Percentiles rank a stretch among this genome's conserved stretches.
Evolutionary conservation across 2,797 vertebrate species (phyloP).

Genomic region (Anomalospiza imberbis): DNA sequence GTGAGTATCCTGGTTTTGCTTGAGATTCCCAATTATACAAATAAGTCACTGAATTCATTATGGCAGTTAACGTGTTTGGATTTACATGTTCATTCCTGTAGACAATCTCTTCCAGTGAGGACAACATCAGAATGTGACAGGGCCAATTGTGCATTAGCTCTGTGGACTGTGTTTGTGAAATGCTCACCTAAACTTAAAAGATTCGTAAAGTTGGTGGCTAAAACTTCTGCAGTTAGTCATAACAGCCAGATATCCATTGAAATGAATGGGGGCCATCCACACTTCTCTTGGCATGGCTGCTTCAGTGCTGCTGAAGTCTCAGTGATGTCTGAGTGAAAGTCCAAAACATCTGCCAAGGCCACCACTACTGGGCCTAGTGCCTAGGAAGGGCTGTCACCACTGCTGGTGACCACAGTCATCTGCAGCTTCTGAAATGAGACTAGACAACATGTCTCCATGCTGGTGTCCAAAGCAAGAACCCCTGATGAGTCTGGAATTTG

Average conservation of each 20-base stretch:
- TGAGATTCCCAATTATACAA: not conserved
- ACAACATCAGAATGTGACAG: not conserved
- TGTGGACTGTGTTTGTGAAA: not conserved
- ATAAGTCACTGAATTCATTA: not conserved
- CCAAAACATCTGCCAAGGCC: not conserved
- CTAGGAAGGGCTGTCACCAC: not conserved
- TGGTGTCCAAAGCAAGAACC: not conserved
- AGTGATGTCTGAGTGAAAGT: not conserved
- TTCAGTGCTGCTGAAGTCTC: not conserved
- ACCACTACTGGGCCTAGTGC: not conserved
- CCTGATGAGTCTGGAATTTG: not conserved
- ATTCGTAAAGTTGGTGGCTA: not conserved
- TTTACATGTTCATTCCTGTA: not conserved
- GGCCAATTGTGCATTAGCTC: not conserved
- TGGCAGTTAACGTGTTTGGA: not conserved
- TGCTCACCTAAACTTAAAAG: not conserved
- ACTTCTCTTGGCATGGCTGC: not conserved
- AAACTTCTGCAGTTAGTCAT: not conserved
- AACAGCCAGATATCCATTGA: not conserved
- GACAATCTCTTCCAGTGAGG: not conserved
- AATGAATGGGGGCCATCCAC: not conserved
- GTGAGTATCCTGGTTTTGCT: not conserved
- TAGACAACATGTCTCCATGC: not conserved
- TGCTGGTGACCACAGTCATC: not conserved
- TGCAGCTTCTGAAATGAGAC: not conserved